Conservation (phyloP, 2,888 invertebrate species). For the Odontocerum albicorne region DNA sequence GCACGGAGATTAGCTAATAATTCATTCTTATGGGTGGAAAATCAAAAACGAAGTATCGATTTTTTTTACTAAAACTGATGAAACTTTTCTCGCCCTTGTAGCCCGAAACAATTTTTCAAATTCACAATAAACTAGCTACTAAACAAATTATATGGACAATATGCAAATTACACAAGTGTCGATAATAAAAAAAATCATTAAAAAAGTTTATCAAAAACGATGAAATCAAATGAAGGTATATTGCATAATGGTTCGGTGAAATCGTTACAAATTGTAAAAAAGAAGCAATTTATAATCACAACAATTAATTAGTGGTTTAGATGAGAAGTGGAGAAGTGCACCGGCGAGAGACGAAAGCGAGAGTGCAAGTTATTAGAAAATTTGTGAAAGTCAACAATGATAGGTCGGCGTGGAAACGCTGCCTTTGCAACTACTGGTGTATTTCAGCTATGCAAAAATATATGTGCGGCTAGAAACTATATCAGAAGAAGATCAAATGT, state of each 20-base stretch:
- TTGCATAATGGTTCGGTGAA: background rate
- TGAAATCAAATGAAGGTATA: no score
- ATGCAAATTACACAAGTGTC: no score
- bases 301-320: conserved; percentile 8
- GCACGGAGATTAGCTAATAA: no score
- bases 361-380: conserved; percentile 25
- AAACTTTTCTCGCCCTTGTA: no score
- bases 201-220: no score
- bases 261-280: conserved; percentile 12
- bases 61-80: no score
- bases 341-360: conserved; percentile 4
- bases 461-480: conserved; percentile 11
- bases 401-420: conserved; percentile 23
- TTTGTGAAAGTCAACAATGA: conserved; percentile 28
- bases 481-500: conserved; percentile 5
- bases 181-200: no score
- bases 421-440: conserved; percentile 3
- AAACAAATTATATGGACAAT: no score
- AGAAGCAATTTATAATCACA: background rate
- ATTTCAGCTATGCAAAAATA: conserved; percentile 19
- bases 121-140: no score
- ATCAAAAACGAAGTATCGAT: no score
- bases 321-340: conserved; percentile 19
- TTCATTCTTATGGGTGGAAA: no score
- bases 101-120: no score